These are phyloP conservation scores for Electrophaes corylata DNA, from an alignment of 2,888 invertebrate genomes.

Conservation along the genomic window DNA sequence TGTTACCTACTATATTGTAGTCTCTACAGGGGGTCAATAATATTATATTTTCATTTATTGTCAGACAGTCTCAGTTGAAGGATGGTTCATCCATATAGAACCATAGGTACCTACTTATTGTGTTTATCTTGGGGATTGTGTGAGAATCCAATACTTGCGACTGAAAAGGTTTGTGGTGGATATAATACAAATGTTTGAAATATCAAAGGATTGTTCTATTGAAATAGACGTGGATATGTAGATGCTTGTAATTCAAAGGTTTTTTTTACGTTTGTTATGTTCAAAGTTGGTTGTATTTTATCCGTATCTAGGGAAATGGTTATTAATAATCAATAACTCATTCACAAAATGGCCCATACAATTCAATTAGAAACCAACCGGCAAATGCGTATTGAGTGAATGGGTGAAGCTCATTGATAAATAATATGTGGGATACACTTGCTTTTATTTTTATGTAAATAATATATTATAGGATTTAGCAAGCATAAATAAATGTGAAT, in stretches of 20 bases:
- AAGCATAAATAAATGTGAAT: neutral
- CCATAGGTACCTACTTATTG: conserved; percentile 1
- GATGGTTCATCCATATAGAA: conserved; percentile 5
- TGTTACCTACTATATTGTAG: neutral
- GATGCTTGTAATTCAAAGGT: neutral
- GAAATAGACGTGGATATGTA: neutral
- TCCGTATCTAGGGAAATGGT: neutral
- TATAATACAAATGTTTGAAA: conserved; percentile 14
- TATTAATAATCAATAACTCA: neutral
- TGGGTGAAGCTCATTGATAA: neutral
- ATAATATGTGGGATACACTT: neutral
- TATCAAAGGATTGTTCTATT: neutral
- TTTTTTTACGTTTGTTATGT: neutral
- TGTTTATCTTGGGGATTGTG: conserved; percentile 14
- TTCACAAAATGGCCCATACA: neutral
- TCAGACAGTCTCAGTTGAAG: neutral
- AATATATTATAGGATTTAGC: neutral
- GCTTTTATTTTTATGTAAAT: neutral
- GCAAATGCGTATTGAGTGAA: conserved; percentile 2
- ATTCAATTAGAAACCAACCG: conserved; percentile 6
- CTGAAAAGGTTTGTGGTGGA: conserved; percentile 9
- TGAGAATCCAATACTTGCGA: conserved; percentile 1
- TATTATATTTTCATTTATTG: neutral
- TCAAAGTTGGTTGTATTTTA: neutral
- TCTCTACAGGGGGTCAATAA: neutral